Base-by-base conservation (phyloP, 2,888 invertebrate genomes). In the Pterostichus madidus region DNA sequence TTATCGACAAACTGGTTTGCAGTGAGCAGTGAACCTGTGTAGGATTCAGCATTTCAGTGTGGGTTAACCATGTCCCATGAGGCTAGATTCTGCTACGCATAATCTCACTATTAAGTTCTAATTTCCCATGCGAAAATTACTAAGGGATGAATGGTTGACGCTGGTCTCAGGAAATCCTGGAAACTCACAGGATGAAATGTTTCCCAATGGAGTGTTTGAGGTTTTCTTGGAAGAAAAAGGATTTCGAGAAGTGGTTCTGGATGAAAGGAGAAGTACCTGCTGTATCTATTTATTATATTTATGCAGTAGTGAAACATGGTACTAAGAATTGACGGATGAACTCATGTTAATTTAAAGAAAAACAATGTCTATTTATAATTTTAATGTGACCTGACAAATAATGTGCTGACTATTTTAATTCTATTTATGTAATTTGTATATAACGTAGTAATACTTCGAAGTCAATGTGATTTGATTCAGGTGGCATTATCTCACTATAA, bases 1-100 rank as follows among this genome's bases (percentile, higher is more conserved):
- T 80, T 80, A 32, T 68, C 52, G 17, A 32, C 53, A 80, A 80
- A 80, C 68, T 68, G 80, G 80, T 80, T 80, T 80, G 52, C 32
- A 49, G 13, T 13, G 49, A 49, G 49, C 49, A 49, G 6, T 64
- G 35, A 35, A 64, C 13, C 59, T 35, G 46, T 80, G 80, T 80
- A 15, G 68, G 80, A 64, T 80, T 52, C 52, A 68, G 32, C 68
- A 68, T 68, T 46, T 44, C 79, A 49, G 44, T 44, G 46, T 61
- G 64, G 61, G 35, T 56, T 35, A 13, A 13, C n/a, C 52, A 35
- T 53, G 39, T 77, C 32, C 76, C 49, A 75, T 56, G 39, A 68
- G 39, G 39, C 68, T 5, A 5, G n/a, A 35, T 68, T 68, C 68
- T 8, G 5, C 11, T 32, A 8, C 3, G 53, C 61, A 61, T 61